Evolutionary conservation across 1,140 invertebrate species (phyloP).

Genomic region (Aphelenchoides avenae): DNA sequence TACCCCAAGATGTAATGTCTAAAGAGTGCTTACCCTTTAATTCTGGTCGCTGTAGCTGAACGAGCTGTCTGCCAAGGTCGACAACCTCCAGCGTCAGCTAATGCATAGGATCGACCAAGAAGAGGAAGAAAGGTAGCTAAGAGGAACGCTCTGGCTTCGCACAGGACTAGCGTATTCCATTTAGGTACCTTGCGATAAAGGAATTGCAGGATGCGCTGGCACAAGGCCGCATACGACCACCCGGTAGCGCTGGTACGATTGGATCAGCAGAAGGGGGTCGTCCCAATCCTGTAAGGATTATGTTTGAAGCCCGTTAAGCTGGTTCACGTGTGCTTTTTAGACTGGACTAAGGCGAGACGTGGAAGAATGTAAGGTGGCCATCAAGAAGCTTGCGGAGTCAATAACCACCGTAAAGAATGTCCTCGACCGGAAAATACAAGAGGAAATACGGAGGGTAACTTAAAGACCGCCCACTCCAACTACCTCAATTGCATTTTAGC

Average conservation of each 20-base stretch:
- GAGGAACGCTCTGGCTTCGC: no score
- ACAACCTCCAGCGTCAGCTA: conserved; percentile 52
- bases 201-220: conserved; percentile 45
- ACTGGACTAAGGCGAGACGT: conserved; percentile 42
- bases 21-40: not conserved
- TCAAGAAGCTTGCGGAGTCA: conserved; percentile 56
- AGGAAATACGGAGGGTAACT: conserved; percentile 49
- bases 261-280: conserved; percentile 5
- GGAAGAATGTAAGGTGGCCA: conserved; percentile 57
- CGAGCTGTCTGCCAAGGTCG: conserved; percentile 51
- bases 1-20: conserved; percentile 48
- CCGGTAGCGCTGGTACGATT: not conserved
- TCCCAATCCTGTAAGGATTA: not conserved
- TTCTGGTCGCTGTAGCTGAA: conserved; percentile 41
- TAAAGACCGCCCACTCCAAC: not conserved
- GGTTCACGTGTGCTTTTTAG: conserved; percentile 35
- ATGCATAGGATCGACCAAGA: conserved; percentile 53
- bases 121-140: conserved; percentile 49
- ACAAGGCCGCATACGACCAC: not conserved
- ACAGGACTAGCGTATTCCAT: conserved; percentile 3
- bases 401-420: conserved; percentile 58
- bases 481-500: conserved; percentile 27
- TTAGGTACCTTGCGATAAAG: conserved; percentile 52
- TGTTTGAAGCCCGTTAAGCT: not conserved
- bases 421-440: conserved; percentile 49